A percentile compares a stretch with the other conserved stretches of the same genome.
Evolutionary conservation across 2,888 invertebrate genomes (phyloP).

Genomic region (Neuroscelio doddi): DNA sequence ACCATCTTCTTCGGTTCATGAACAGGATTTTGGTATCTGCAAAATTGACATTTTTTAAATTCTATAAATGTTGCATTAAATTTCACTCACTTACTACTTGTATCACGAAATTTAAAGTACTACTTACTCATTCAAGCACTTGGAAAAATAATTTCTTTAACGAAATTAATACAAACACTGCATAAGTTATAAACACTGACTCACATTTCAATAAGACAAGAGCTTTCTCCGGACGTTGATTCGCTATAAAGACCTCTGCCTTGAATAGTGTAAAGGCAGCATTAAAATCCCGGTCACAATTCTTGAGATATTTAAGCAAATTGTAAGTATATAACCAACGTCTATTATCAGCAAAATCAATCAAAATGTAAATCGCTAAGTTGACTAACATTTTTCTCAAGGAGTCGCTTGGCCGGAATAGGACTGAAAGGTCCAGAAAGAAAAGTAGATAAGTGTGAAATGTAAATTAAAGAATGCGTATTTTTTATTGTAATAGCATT

Average conservation of each 20-base stretch:
- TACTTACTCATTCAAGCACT: too few relatives aligned
- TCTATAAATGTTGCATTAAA: too few relatives aligned
- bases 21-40: too few relatives aligned
- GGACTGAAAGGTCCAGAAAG: constrained; percentile 37
- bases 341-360: constrained; percentile 19
- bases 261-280: constrained; percentile 21
- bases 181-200: constrained; percentile 6
- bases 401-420: not conserved
- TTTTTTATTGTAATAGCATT: not conserved
- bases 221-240: constrained; percentile 28
- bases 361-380: constrained; percentile 26
- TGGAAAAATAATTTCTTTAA: too few relatives aligned
- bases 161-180: not conserved
- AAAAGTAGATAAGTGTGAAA: constrained; percentile 8
- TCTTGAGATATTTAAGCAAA: constrained; percentile 30
- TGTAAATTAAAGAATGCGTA: not conserved
- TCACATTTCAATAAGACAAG: constrained; percentile 28
- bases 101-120: too few relatives aligned
- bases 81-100: too few relatives aligned
- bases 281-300: constrained; percentile 8
- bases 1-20: not conserved
- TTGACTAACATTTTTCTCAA: constrained; percentile 25
- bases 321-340: constrained; percentile 27
- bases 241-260: constrained; percentile 29
- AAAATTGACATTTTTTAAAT: too few relatives aligned